A percentile compares a stretch with the other conserved stretches of the same genome.
Evolutionary conservation across 2,888 invertebrate genomes (phyloP).

Genomic region (Coelogynopora nodosa): DNA sequence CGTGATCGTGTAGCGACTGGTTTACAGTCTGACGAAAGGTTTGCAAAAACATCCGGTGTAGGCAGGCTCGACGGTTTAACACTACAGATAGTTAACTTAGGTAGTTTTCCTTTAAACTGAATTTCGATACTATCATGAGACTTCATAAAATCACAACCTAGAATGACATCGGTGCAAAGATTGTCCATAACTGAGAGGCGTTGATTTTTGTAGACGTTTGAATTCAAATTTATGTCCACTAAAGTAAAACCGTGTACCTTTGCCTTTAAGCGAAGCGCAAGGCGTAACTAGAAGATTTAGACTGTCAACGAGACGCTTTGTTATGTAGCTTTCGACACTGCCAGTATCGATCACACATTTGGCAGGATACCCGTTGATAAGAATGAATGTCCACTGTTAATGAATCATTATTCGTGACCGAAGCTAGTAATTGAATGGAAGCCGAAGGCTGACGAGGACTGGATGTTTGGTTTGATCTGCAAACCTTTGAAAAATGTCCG

Average conservation of each 20-base stretch:
- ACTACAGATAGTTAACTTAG: conserved; percentile 20
- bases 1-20: background rate
- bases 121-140: conserved; percentile 29
- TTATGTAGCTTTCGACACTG: conserved; percentile 32
- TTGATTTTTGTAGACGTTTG: conserved; percentile 21
- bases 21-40: background rate
- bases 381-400: conserved; percentile 29
- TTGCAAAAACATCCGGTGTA: conserved; percentile 21
- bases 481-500: conserved; percentile 41
- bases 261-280: background rate
- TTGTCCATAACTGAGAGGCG: conserved; percentile 7
- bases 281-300: background rate
- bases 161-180: conserved; percentile 38
- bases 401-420: conserved; percentile 30
- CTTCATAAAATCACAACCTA: conserved; percentile 35
- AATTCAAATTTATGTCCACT: conserved; percentile 15
- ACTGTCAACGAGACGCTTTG: conserved; percentile 10
- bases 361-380: conserved; percentile 8
- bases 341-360: conserved; percentile 40
- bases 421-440: conserved; percentile 38
- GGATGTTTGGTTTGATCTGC: background rate
- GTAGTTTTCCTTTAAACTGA: conserved; percentile 4
- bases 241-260: conserved; percentile 1
- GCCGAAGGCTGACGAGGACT: conserved; percentile 33
- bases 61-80: conserved; percentile 4